Conservation (phyloP, 2,888 invertebrate genomes). For the Pterostichus niger region DNA sequence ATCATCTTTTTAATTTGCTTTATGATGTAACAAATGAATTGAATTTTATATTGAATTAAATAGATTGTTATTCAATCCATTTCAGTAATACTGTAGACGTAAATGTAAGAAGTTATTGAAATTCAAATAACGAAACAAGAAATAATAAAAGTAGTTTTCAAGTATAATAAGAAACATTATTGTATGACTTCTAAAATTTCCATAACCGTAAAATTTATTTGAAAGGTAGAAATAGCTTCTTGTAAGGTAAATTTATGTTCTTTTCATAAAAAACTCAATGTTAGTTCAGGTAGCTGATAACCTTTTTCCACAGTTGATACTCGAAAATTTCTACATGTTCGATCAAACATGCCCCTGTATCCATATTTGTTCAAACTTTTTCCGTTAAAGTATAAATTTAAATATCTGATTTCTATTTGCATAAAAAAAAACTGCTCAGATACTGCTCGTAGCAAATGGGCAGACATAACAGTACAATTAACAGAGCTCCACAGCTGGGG, state of each 20-base stretch:
- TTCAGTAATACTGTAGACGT: too few species aligned
- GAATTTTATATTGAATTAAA: too few species aligned
- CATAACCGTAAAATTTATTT: conserved; percentile 27
- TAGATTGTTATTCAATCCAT: too few species aligned
- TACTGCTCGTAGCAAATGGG: conserved; percentile 20
- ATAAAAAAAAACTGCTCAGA: conserved; percentile 23
- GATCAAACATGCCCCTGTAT: not conserved
- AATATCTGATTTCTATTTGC: conserved; percentile 48
- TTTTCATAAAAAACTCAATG: conserved; percentile 37
- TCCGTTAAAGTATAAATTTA: conserved; percentile 33
- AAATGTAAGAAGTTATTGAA: conserved; percentile 21
- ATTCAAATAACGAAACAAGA: not conserved
- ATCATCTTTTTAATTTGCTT: too few species aligned
- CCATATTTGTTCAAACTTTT: conserved; percentile 19
- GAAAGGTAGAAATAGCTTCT: not conserved
- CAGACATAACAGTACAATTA: conserved; percentile 22
- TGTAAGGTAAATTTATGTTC: conserved; percentile 12
- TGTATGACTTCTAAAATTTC: conserved; percentile 2
- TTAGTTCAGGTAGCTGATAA: conserved; percentile 20
- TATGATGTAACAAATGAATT: too few species aligned
- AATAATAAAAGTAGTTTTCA: not conserved
- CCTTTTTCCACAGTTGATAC: conserved; percentile 40
- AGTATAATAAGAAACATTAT: conserved; percentile 24
- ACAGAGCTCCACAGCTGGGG: conserved; percentile 22
- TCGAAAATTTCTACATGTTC: conserved; percentile 11